A percentile compares a stretch with the other conserved stretches of the same genome.
These are phyloP conservation scores for Netelia virgata DNA, from an alignment of 2,888 invertebrate species.

Conservation along the genomic window DNA sequence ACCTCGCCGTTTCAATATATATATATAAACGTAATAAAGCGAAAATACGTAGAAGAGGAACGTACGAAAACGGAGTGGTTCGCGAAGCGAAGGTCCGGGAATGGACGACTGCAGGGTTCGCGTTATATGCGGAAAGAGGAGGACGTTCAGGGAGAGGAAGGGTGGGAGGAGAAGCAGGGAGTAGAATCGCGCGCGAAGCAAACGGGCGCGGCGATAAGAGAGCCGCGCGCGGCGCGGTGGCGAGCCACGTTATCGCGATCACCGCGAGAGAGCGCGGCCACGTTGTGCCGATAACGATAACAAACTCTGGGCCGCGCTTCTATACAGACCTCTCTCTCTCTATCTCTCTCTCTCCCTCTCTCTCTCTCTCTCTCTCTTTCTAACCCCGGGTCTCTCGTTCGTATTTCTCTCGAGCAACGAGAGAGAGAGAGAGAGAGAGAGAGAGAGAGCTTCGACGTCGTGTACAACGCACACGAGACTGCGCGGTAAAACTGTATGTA, in stretches of 20 bases:
- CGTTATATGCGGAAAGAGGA: slow-evolving; percentile 58
- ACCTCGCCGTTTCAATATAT: too few species aligned
- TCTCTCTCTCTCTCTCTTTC: slow-evolving; percentile 51
- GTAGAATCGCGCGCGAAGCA: slow-evolving; percentile 78
- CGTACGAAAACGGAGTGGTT: slow-evolving; percentile 58
- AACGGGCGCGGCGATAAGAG: slow-evolving; percentile 79
- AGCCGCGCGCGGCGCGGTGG: slow-evolving; percentile 73
- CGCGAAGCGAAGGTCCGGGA: slow-evolving; percentile 56
- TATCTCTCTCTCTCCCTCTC: slow-evolving; percentile 56
- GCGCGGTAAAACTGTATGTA: slow-evolving; percentile 62
- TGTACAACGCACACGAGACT: slow-evolving; percentile 59
- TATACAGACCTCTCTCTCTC: slow-evolving; percentile 52
- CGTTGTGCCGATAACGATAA: slow-evolving; percentile 81
- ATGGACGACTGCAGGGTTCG: slow-evolving; percentile 64
- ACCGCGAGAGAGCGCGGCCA: slow-evolving; percentile 78
- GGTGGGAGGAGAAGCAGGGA: slow-evolving; percentile 53
- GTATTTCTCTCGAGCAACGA: slow-evolving; percentile 29
- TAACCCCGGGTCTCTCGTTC: slow-evolving; percentile 31
- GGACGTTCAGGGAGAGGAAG: slow-evolving; percentile 8
- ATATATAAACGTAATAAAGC: background rate
- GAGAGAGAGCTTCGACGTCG: slow-evolving; percentile 57
- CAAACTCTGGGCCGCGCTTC: slow-evolving; percentile 75
- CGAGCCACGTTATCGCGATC: slow-evolving; percentile 80
- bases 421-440: background rate
- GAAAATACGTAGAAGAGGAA: slow-evolving; percentile 35